Evolutionary conservation across 2,797 vertebrate species (phyloP).

Genomic region (Botia kubotai): DNA sequence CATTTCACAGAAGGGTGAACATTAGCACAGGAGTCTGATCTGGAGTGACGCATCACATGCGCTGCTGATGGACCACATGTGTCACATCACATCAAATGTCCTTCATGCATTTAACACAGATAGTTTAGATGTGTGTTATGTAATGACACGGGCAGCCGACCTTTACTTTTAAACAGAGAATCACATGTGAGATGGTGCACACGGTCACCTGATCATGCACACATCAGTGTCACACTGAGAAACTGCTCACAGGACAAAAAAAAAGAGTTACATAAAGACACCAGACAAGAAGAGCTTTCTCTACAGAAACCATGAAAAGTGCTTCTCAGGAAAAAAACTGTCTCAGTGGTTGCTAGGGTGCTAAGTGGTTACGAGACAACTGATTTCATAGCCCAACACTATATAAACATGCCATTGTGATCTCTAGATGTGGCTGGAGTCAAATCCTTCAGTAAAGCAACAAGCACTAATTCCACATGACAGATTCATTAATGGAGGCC

Average conservation of each 20-base stretch:
- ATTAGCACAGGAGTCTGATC: neutral
- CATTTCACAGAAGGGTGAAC: neutral
- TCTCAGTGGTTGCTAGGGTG: too few relatives aligned
- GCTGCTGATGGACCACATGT: neutral
- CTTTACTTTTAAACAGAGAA: constrained; percentile 11
- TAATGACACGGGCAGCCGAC: constrained; percentile 8
- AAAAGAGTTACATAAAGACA: neutral
- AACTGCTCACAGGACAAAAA: neutral
- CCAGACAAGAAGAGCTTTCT: neutral
- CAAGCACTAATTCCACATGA: neutral
- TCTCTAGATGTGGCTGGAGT: too few relatives aligned
- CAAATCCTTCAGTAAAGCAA: neutral
- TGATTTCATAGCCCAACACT: too few relatives aligned
- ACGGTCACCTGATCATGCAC: neutral
- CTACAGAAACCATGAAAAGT: too few relatives aligned
- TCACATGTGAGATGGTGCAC: neutral
- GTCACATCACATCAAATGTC: neutral
- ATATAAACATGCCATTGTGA: too few relatives aligned
- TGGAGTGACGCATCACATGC: neutral
- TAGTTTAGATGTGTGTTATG: neutral
- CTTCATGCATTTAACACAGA: neutral
- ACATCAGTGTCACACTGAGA: neutral
- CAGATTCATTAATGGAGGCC: neutral
- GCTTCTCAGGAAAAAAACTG: too few relatives aligned
- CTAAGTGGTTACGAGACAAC: too few relatives aligned